These are phyloP conservation scores for Ceratoteleas bidentatus DNA, from an alignment of 1,140 invertebrate species.

Conservation along the genomic window DNA sequence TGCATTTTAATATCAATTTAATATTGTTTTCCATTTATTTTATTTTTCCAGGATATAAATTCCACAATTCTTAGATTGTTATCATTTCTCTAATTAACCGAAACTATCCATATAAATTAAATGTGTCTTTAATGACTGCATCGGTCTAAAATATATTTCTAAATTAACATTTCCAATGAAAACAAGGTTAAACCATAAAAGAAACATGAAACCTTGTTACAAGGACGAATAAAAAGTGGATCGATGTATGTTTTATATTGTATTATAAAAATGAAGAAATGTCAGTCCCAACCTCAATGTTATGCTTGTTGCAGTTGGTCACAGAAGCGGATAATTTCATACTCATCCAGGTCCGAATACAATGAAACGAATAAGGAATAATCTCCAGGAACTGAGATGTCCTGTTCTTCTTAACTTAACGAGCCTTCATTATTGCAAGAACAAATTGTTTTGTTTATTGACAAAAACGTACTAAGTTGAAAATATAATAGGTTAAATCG, in stretches of 20 bases:
- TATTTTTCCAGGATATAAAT: no score
- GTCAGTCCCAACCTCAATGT: neutral
- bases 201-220: no score
- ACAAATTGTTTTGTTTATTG: neutral
- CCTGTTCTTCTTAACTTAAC: slow-evolving; percentile 8
- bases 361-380: slow-evolving; percentile 4
- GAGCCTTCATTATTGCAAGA: neutral
- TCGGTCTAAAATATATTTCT: no score
- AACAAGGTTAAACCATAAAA: no score
- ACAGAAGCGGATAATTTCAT: neutral
- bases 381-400: neutral
- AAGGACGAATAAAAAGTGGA: no score
- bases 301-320: neutral
- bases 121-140: no score
- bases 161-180: no score
- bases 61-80: no score
- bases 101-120: no score
- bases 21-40: no score
- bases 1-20: no score
- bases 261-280: neutral
- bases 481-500: neutral
- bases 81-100: no score
- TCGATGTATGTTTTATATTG: neutral
- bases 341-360: slow-evolving; percentile 1
- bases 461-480: neutral